Percentiles rank a stretch among this genome's conserved stretches.
phyloP scores from a whole-genome alignment of 2,113 vertebrate genomes.

The Crotalus viridis region DNA sequence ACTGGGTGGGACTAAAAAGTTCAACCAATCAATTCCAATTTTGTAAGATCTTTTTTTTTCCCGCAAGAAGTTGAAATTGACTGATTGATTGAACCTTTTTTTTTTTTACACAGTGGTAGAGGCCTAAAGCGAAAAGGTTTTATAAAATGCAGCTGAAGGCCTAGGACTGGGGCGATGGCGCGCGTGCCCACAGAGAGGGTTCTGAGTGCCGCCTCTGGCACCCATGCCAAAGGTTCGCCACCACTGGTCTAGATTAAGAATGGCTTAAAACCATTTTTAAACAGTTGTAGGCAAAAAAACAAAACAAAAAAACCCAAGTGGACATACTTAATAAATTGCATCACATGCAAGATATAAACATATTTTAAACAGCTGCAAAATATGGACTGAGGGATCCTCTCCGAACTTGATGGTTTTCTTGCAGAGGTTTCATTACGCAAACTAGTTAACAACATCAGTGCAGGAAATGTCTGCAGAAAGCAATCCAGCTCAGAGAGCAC shows the following conservation, averaged over 20 bases:
- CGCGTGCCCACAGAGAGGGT: too few species aligned
- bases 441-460: not conserved
- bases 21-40: too few species aligned
- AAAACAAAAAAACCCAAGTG: not conserved
- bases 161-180: too few species aligned
- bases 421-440: not conserved
- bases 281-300: not conserved
- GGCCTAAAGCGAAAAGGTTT: too few species aligned
- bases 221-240: too few species aligned
- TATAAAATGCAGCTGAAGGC: too few species aligned
- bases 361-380: not conserved
- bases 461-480: not conserved
- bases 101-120: too few species aligned
- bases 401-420: not conserved
- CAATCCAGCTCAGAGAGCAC: not conserved
- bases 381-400: not conserved
- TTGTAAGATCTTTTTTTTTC: too few species aligned
- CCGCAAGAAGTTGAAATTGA: too few species aligned
- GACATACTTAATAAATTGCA: fast-evolving
- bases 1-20: too few species aligned
- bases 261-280: not conserved
- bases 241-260: not conserved
- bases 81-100: too few species aligned
- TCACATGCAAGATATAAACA: not conserved
- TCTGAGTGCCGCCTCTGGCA: too few species aligned